phyloP scores from a whole-genome alignment of 2,113 vertebrate genomes.

The Toxostoma redivivum region DNA sequence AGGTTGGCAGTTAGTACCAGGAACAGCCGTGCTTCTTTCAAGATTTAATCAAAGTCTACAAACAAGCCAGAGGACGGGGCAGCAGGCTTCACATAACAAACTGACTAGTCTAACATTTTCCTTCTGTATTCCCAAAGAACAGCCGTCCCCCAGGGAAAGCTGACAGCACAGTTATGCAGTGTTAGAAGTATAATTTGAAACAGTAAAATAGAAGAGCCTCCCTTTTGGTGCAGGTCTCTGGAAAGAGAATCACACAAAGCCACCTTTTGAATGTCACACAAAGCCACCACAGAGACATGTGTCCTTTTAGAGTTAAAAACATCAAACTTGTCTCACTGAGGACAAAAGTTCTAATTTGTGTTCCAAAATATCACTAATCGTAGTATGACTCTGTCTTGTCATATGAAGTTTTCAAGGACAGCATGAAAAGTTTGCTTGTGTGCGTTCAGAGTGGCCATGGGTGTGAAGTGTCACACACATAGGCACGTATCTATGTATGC shows the following conservation, averaged over 20 bases:
- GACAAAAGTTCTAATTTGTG: not conserved
- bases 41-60: constrained; percentile 42
- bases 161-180: not conserved
- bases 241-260: too few species aligned
- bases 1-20: constrained; percentile 37
- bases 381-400: not conserved
- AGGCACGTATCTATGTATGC: not conserved
- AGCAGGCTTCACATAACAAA: not conserved
- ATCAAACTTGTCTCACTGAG: not conserved
- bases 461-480: not conserved
- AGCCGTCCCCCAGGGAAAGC: not conserved
- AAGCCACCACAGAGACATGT: not conserved
- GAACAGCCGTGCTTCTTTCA: constrained; percentile 30
- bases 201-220: not conserved
- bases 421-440: not conserved
- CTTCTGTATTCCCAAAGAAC: not conserved
- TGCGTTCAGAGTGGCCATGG: not conserved
- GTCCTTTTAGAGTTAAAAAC: not conserved
- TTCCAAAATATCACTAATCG: not conserved
- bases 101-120: constrained; percentile 1
- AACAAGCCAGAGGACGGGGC: constrained; percentile 18
- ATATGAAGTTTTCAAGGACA: not conserved
- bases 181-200: not conserved
- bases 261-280: not conserved
- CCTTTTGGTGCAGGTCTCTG: not conserved